Evolutionary conservation across 2,888 invertebrate genomes (phyloP), one percentile per base, ranked within the genome.

Genomic region (Ramazzottius varieornatus): DNA sequence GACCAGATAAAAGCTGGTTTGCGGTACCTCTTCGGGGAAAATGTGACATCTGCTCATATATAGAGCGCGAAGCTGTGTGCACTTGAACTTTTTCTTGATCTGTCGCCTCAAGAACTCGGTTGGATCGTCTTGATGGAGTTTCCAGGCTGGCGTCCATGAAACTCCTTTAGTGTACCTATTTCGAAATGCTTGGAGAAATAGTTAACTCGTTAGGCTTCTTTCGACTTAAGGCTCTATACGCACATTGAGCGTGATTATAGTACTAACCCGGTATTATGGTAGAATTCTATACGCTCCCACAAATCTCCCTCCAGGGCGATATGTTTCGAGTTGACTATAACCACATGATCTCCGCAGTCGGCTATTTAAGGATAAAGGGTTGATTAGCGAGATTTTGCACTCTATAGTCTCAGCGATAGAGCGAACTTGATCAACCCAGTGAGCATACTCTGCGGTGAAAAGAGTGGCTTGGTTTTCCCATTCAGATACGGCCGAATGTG

Each of bases 131-230:
- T 83, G 83, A 76, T 94, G 94, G 63, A 93, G 78, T 75, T 92
- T 86, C 87, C 89, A 92, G 20, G 93, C 93, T 33, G 89, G 78
- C 0, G 91, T 92, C 86, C 88, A 89, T 0, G 84, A 80, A 29
- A 86, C 89, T 63, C 92, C 91, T 32, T 86, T 85, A 32, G 88
- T 85, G 75, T 86, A 90, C 54, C 75, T 76, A 67, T 46, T n/a
- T n/a, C n/a, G n/a, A n/a, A n/a, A n/a, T n/a, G n/a, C n/a, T 71
- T 46, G 70, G n/a, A 67, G 46, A 66, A 64, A 20, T 33, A 64
- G 8, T 32, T 67, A 66, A 66, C 13, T 65, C n/a, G n/a, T n/a
- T n/a, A n/a, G n/a, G n/a, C n/a, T n/a, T n/a, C n/a, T n/a, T n/a
- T n/a, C n/a, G n/a, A n/a, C n/a, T n/a, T n/a, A n/a, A n/a, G n/a